Conservation (phyloP, 1,140 invertebrate genomes). For the Octopus sinensis region DNA sequence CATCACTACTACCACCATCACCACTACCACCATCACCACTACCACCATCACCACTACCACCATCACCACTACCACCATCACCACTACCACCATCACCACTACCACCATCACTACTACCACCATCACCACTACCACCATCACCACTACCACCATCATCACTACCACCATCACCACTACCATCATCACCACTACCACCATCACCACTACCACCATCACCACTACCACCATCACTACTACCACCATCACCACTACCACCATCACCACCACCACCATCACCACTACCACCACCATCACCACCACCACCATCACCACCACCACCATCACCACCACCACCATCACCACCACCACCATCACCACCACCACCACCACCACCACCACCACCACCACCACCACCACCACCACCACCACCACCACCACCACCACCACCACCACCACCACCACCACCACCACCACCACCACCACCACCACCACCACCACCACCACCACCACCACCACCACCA, state of each 20-base stretch:
- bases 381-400: constrained; percentile 35
- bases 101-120: not conserved
- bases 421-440: constrained; percentile 34
- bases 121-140: constrained; percentile 11
- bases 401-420: constrained; percentile 31
- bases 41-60: not conserved
- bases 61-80: not conserved
- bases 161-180: constrained; percentile 11
- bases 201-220: constrained; percentile 7
- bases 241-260: constrained; percentile 9
- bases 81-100: constrained; percentile 12
- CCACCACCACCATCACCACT: too few species aligned
- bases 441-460: constrained; percentile 34
- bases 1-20: not conserved
- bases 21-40: not conserved
- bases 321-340: constrained; percentile 26
- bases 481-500: constrained; percentile 25
- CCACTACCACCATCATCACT: not conserved
- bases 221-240: constrained; percentile 13
- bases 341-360: constrained; percentile 27
- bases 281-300: constrained; percentile 16
- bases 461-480: constrained; percentile 39
- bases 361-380: constrained; percentile 28
- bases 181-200: constrained; percentile 7
- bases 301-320: constrained; percentile 23